Percentiles rank a stretch among this genome's conserved stretches.
Evolutionary conservation across 2,888 invertebrate genomes (phyloP).

Genomic region (Pogonocherus hispidulus): DNA sequence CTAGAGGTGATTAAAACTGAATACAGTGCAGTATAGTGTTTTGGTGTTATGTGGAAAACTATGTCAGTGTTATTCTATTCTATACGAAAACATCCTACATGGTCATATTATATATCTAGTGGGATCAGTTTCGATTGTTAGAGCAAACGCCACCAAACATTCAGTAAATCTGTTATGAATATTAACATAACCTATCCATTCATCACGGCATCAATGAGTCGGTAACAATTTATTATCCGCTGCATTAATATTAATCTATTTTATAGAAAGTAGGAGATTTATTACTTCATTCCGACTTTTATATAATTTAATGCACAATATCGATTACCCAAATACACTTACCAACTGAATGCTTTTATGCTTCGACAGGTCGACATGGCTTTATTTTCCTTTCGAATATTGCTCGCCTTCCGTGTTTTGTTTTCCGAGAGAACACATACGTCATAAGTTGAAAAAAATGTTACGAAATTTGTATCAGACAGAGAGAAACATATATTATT

Average conservation of each 20-base stretch:
- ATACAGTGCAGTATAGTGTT: too few species aligned
- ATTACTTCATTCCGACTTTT: neutral
- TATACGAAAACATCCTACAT: too few species aligned
- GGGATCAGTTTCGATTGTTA: too few species aligned
- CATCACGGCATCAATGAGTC: neutral
- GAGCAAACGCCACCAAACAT: too few species aligned
- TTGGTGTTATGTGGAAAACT: too few species aligned
- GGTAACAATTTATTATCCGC: neutral
- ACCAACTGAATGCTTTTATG: neutral
- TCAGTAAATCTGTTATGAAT: too few species aligned
- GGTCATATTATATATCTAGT: too few species aligned
- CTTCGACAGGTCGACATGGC: neutral
- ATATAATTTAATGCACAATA: slow-evolving; percentile 1
- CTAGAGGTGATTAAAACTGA: too few species aligned
- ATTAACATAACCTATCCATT: neutral
- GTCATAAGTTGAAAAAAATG: too few species aligned
- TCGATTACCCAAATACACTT: neutral
- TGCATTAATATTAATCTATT: slow-evolving; percentile 1
- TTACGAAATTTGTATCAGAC: too few species aligned
- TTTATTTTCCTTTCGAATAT: neutral
- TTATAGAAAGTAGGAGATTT: slow-evolving; percentile 6
- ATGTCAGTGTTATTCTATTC: too few species aligned
- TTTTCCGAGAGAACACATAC: neutral
- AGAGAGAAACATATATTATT: too few species aligned
- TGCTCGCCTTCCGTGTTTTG: neutral